These are phyloP conservation scores for Andinoacara biseriatus DNA, from an alignment of 2,113 vertebrate genomes.

Conservation along the genomic window DNA sequence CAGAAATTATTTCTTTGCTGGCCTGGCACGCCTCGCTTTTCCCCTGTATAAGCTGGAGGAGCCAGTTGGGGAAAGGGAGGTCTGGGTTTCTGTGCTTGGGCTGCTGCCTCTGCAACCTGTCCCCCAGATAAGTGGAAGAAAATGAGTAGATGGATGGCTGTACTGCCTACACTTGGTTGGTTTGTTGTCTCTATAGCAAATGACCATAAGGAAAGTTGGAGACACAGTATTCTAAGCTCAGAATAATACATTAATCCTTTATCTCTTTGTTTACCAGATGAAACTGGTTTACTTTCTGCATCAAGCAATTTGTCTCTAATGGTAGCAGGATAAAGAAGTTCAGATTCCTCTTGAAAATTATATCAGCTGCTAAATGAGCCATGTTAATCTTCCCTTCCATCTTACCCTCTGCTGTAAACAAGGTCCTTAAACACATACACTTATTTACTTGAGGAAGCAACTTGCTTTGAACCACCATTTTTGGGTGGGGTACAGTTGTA, in stretches of 20 bases:
- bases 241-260: not conserved
- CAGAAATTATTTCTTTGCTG: no score
- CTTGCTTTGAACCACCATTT: not conserved
- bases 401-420: slow-evolving; percentile 3
- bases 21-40: no score
- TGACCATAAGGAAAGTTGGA: not conserved
- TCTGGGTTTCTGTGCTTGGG: no score
- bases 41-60: no score
- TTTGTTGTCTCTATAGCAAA: not conserved
- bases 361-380: not conserved
- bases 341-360: not conserved
- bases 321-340: not conserved
- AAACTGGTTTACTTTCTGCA: not conserved
- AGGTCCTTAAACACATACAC: not conserved
- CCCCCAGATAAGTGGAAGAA: no score
- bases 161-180: not conserved
- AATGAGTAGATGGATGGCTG: no score
- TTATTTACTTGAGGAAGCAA: not conserved
- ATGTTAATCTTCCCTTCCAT: not conserved
- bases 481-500: not conserved
- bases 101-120: no score
- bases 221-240: not conserved
- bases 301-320: not conserved
- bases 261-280: not conserved
- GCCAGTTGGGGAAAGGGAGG: no score